Evolutionary conservation across 2,888 invertebrate genomes (phyloP), one percentile per base, ranked within the genome.

Genomic region (Nomada flava): DNA sequence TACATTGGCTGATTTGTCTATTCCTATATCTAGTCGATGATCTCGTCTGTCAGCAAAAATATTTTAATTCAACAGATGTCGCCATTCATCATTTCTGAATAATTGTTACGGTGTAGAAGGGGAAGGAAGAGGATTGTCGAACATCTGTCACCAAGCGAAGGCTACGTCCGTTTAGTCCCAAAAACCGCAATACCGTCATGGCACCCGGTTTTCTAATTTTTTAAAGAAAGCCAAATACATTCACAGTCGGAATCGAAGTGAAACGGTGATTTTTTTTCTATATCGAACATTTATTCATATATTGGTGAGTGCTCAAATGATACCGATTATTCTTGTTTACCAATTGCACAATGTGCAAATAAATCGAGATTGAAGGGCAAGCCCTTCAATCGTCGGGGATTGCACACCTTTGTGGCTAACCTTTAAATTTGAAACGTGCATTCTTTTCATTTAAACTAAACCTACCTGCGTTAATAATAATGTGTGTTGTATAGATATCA

Each of bases 151-250:
- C 90, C 88, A 90, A 88, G 88, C 88, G 86, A 82, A 83, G 85
- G 63, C 88, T 87, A 89, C 88, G 89, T 90, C 86, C 89, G 89
- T 85, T 89, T 83, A 85, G 85, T 87, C 82, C 86, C 84, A 81
- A 90, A 90, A 90, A 89, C 85, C 88, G 89, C 88, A 88, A 90
- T 84, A 91, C 91, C 89, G 90, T 91, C 91, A 91, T 91, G 91
- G 91, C 90, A 89, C 80, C 89, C 86, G 88, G 88, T 88, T 89
- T 87, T 86, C 82, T 88, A 86, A 91, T 89, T 91, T 89, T 88
- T 88, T 90, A 85, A 91, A 85, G 80, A 67, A 75, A 67, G 7
- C 67, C 63, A 42, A 67, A 68, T 64, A 70, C 44, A 72, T 55
- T 79, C 68, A 57, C 23, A 71, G 76, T 50, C n/a, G 10, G 63